A percentile compares a stretch with the other conserved stretches of the same genome.
Evolutionary conservation across 2,113 vertebrate genomes (phyloP).

Genomic region (Pteropus alecto): DNA sequence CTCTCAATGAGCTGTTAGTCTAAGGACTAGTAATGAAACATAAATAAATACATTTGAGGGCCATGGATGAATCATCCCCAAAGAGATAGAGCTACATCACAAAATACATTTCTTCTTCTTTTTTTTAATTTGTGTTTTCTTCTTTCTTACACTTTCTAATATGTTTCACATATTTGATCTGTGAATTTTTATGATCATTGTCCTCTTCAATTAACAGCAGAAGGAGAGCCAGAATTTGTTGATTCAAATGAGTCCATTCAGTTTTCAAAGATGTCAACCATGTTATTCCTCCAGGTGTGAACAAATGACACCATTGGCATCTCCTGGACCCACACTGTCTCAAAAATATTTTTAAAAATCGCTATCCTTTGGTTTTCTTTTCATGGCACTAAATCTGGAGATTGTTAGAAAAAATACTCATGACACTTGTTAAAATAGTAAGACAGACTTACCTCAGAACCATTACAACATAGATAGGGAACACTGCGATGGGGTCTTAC

Average conservation of each 20-base stretch:
- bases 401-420: not conserved
- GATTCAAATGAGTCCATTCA: not conserved
- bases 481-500: not conserved
- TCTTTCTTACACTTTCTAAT: not conserved
- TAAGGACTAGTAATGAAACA: not conserved
- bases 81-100: not conserved
- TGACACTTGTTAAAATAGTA: not conserved
- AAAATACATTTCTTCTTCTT: not conserved
- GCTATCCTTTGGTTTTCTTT: not conserved
- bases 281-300: not conserved
- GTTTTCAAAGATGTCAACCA: not conserved
- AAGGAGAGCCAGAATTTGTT: not conserved
- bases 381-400: not conserved
- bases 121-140: not conserved
- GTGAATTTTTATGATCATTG: not conserved
- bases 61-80: not conserved
- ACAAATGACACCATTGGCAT: accelerated
- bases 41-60: not conserved
- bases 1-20: not conserved
- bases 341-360: not conserved
- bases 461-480: not conserved
- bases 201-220: not conserved
- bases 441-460: not conserved
- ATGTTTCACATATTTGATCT: not conserved
- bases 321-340: not conserved